Percentiles rank a stretch among this genome's conserved stretches.
Evolutionary conservation across 2,888 invertebrate genomes (phyloP).

Genomic region (Caenorhabditis zanzibari): DNA sequence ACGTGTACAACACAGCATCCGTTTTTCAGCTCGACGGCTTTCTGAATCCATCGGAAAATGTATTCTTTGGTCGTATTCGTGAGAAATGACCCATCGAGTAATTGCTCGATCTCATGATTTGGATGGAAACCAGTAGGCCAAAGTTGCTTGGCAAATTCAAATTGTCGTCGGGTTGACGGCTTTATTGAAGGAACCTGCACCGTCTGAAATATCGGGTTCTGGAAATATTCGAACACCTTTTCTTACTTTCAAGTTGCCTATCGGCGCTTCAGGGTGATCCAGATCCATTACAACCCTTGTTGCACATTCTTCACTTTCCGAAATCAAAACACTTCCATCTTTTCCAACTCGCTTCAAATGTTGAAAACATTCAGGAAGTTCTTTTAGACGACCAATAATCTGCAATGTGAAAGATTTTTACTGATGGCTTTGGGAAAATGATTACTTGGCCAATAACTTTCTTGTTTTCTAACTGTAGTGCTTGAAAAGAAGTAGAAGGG

Average conservation of each 20-base stretch:
- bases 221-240: too few relatives aligned
- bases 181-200: conserved; percentile 51
- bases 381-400: conserved; percentile 45
- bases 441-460: conserved; percentile 53
- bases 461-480: conserved; percentile 35
- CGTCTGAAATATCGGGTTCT: conserved; percentile 6
- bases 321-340: conserved; percentile 54
- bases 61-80: conserved; percentile 26
- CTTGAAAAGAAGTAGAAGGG: conserved; percentile 36
- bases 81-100: conserved; percentile 53
- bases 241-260: conserved; percentile 11
- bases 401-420: conserved; percentile 1
- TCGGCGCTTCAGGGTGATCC: background rate
- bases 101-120: conserved; percentile 49
- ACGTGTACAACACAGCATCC: conserved; percentile 68
- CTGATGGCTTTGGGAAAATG: too few relatives aligned
- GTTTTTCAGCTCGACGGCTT: conserved; percentile 23
- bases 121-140: conserved; percentile 62
- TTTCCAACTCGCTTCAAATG: conserved; percentile 64
- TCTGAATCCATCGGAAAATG: conserved; percentile 42
- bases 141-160: conserved; percentile 39
- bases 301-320: conserved; percentile 15
- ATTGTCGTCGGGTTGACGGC: conserved; percentile 53
- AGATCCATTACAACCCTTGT: conserved; percentile 13
- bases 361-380: conserved; percentile 46